Percentiles rank a stretch among this genome's conserved stretches.
Evolutionary conservation across 2,113 vertebrate species (phyloP).

Genomic region (Colaptes auratus): DNA sequence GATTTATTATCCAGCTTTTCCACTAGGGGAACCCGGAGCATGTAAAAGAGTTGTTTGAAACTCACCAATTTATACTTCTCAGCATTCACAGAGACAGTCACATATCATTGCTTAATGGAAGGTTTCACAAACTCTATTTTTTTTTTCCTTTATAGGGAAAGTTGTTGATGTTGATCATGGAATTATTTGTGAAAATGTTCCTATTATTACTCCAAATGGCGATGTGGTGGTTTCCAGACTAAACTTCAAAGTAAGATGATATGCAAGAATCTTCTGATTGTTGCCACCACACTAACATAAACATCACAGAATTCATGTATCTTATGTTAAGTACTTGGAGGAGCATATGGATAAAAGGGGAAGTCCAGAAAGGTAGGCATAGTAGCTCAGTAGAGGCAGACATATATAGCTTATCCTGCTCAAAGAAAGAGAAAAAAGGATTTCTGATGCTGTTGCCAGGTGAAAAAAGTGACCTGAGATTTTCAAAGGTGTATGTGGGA

Average conservation of each 20-base stretch:
- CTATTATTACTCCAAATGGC: constrained; percentile 96
- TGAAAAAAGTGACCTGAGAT: constrained; percentile 13
- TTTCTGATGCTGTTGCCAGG: constrained; percentile 29
- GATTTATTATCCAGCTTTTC: not conserved
- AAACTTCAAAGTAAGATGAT: constrained; percentile 91
- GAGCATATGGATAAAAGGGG: constrained; percentile 74
- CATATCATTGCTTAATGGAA: not conserved
- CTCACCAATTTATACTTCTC: not conserved
- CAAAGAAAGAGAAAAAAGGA: constrained; percentile 26
- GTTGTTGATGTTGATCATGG: constrained; percentile 97
- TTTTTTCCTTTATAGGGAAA: constrained; percentile 79
- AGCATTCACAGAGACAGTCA: not conserved
- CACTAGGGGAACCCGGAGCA: not conserved
- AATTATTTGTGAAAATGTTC: constrained; percentile 95
- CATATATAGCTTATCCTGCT: constrained; percentile 32
- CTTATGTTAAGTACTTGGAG: constrained; percentile 78
- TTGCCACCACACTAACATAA: constrained; percentile 76
- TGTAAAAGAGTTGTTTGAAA: not conserved
- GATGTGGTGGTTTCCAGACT: constrained; percentile 95
- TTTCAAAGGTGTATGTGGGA: not conserved
- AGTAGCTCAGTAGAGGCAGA: constrained; percentile 65
- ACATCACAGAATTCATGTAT: constrained; percentile 74
- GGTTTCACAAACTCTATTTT: constrained; percentile 15
- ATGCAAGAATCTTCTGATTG: constrained; percentile 78
- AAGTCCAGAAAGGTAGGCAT: constrained; percentile 78